phyloP scores from a whole-genome alignment of 2,113 vertebrate species.

The Hoplias malabaricus region DNA sequence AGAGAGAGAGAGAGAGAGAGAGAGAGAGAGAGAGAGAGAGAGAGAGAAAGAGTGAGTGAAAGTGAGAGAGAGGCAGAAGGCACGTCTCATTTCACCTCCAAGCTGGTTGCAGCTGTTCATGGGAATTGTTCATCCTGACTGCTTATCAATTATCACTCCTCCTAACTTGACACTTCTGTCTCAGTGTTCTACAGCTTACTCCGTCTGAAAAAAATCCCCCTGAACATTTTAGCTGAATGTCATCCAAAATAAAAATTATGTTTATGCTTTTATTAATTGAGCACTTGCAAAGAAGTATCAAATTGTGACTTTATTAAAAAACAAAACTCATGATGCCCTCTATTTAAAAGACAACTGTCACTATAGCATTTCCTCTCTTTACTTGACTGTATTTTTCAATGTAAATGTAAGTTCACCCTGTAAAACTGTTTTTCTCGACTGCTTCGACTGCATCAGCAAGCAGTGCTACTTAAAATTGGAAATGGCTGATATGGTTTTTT shows the following conservation, averaged over 20 bases:
- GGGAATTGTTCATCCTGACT: slow-evolving; percentile 34
- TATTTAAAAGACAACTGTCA: too few species aligned
- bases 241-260: too few species aligned
- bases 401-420: too few species aligned
- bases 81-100: slow-evolving; percentile 43
- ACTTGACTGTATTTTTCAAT: too few species aligned
- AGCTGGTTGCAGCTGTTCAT: slow-evolving; percentile 34
- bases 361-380: too few species aligned
- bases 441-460: too few species aligned
- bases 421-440: too few species aligned
- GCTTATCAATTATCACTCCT: slow-evolving; percentile 38
- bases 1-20: not conserved
- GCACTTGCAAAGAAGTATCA: too few species aligned
- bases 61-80: slow-evolving; percentile 5
- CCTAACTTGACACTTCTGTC: slow-evolving; percentile 11
- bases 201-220: not conserved
- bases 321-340: too few species aligned
- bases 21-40: not conserved
- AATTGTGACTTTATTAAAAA: too few species aligned
- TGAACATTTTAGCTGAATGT: not conserved
- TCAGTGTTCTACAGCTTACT: slow-evolving; percentile 2
- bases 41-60: slow-evolving; percentile 1
- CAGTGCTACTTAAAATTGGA: not conserved
- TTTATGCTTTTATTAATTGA: too few species aligned
- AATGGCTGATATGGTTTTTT: too few species aligned